Conservation (phyloP, 2,888 invertebrate genomes). For the Caenorhabditis sinica region DNA sequence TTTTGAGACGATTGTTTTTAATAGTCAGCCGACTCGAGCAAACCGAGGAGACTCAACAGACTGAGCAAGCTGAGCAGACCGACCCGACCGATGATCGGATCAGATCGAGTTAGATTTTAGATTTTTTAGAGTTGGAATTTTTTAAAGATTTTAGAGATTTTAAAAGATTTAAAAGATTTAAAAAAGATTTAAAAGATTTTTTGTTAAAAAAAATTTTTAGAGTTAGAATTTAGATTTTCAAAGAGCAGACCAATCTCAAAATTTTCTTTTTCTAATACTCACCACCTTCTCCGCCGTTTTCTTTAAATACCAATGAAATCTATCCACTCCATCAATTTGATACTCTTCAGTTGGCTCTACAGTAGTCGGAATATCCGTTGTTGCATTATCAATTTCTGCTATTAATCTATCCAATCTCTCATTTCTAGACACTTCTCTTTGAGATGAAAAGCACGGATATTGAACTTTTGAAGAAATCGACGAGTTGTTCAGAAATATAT, state of each 20-base stretch:
- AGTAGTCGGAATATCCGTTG: neutral
- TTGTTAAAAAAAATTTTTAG: neutral
- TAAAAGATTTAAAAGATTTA: no score
- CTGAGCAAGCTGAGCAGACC: no score
- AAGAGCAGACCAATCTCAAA: no score
- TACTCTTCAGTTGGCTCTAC: conserved; percentile 11
- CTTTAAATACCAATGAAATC: conserved; percentile 29
- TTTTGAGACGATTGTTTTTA: no score
- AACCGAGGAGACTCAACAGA: no score
- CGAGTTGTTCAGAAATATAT: conserved; percentile 11
- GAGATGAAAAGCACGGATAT: neutral
- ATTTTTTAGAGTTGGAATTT: no score
- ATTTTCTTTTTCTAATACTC: no score
- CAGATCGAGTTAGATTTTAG: no score
- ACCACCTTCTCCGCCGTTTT: conserved; percentile 4
- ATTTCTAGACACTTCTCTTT: neutral
- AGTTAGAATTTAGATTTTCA: neutral
- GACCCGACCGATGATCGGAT: no score
- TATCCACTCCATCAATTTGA: conserved; percentile 18
- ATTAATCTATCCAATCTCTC: conserved; percentile 6
- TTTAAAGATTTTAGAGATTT: no score
- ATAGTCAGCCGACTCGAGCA: no score
- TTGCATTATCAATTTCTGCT: neutral
- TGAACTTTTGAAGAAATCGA: conserved; percentile 6
- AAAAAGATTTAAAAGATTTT: no score